Evolutionary conservation across 2,888 invertebrate species (phyloP), one percentile per base, ranked within the genome.

Genomic region (Agonopterix heracliana): DNA sequence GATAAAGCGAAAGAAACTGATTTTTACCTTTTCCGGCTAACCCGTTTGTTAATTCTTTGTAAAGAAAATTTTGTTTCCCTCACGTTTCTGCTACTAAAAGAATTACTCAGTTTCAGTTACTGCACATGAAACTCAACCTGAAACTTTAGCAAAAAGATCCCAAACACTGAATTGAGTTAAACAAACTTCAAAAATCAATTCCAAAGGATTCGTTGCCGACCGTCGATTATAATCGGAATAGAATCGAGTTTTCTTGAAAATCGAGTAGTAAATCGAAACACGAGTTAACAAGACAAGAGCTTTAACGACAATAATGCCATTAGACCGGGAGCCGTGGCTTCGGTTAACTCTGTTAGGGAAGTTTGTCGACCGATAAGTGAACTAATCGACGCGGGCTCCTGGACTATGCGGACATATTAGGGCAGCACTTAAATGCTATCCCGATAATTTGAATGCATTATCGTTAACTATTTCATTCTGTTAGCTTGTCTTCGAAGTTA

Each of bases 291-390:
- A 74, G 76, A 64, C 70, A 68, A 68, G 70, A 70, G 66, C 61
- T 64, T 66, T 74, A 73, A 75, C 69, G 68, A 63, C 64, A 62
- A 59, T 78, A 82, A 84, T 65, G 59, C 53, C 56, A 68, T 82
- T 82, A 81, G 66, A 56, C 59, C 56, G 59, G 57, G 68, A 59
- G 60, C 74, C 66, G 64, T 57, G 66, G 68, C 64, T 66, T 56
- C 59, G 55, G 51, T 54, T 72, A 79, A 82, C 71, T 69, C 54
- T 54, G 69, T 83, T 81, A 79, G 54, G 50, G 55, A 77, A 83
- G 78, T 83, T 85, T 79, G 71, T 65, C 63, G 66, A 72, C 73
- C 74, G 70, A 76, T 77, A 75, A 75, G 67, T 70, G 71, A 64
- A 64, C 67, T 69, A 73, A 76, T 74, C 71, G 68, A 60, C 64